These are phyloP conservation scores for Drosophila trapezifrons DNA, from an alignment of 1,140 invertebrate species.

Conservation along the genomic window DNA sequence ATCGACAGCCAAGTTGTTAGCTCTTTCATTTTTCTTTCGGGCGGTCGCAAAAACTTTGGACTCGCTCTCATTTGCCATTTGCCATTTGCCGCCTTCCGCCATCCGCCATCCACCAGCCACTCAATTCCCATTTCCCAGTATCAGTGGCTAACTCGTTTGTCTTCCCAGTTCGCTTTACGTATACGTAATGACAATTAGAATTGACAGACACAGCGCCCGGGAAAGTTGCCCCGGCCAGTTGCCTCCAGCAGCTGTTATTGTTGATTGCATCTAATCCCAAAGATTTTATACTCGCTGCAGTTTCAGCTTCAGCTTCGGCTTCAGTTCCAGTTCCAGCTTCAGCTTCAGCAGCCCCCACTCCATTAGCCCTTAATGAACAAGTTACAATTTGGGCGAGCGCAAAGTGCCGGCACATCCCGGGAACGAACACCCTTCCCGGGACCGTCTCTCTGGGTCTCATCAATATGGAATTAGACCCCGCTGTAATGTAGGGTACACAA, in stretches of 20 bases:
- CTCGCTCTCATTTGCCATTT: conserved; percentile 38
- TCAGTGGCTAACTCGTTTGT: conserved; percentile 82
- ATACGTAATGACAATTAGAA: conserved; percentile 83
- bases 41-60: conserved; percentile 65
- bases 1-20: conserved; percentile 80
- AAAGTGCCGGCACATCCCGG: conserved; percentile 2
- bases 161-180: conserved; percentile 76
- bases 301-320: conserved; percentile 4
- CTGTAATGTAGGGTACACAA: conserved; percentile 21
- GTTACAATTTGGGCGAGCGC: conserved; percentile 27
- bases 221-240: conserved; percentile 66
- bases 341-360: conserved; percentile 38
- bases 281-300: conserved; percentile 76
- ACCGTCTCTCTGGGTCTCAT: conserved; percentile 2
- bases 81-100: not conserved
- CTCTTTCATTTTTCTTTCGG: conserved; percentile 78
- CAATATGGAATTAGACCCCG: conserved; percentile 16
- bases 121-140: conserved; percentile 56
- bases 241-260: conserved; percentile 68
- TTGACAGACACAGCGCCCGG: conserved; percentile 67
- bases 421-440: conserved; percentile 5
- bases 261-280: conserved; percentile 79
- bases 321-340: not conserved
- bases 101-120: conserved; percentile 34
- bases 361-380: conserved; percentile 72